Conservation (phyloP, 2,113 vertebrate genomes). For the Globicephala melas region DNA sequence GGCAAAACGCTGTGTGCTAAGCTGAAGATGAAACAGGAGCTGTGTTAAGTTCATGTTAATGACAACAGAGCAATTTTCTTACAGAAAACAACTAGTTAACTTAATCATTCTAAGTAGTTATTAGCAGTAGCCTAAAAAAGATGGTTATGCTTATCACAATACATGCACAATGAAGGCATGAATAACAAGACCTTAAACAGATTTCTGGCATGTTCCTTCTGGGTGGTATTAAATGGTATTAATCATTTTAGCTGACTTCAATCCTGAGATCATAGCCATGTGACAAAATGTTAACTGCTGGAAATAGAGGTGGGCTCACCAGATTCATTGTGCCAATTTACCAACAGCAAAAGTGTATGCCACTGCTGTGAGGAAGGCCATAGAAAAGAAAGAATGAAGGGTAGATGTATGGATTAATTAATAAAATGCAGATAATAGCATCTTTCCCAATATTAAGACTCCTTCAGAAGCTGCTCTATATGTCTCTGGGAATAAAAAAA, state of each 20-base stretch:
- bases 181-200: conserved; percentile 70
- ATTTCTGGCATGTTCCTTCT: conserved; percentile 58
- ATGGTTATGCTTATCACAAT: conserved; percentile 53
- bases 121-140: conserved; percentile 63
- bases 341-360: not conserved
- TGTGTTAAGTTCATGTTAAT: conserved; percentile 68
- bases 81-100: conserved; percentile 75
- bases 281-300: conserved; percentile 67
- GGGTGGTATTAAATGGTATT: conserved; percentile 67
- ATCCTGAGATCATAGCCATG: conserved; percentile 44
- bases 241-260: conserved; percentile 72
- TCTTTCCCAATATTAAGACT: conserved; percentile 43
- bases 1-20: conserved; percentile 2
- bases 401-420: conserved; percentile 75
- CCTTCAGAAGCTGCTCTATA: not conserved
- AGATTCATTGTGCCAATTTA: conserved; percentile 73
- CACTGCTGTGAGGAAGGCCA: conserved; percentile 29
- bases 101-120: conserved; percentile 70
- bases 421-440: conserved; percentile 67
- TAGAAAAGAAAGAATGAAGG: conserved; percentile 60
- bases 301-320: conserved; percentile 28
- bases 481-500: conserved; percentile 44
- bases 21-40: conserved; percentile 35
- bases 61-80: conserved; percentile 69
- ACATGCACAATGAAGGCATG: conserved; percentile 39